A percentile compares a stretch with the other conserved stretches of the same genome.
Conservation (phyloP, 2,113 vertebrate genomes). For the Bubo scandiacus region DNA sequence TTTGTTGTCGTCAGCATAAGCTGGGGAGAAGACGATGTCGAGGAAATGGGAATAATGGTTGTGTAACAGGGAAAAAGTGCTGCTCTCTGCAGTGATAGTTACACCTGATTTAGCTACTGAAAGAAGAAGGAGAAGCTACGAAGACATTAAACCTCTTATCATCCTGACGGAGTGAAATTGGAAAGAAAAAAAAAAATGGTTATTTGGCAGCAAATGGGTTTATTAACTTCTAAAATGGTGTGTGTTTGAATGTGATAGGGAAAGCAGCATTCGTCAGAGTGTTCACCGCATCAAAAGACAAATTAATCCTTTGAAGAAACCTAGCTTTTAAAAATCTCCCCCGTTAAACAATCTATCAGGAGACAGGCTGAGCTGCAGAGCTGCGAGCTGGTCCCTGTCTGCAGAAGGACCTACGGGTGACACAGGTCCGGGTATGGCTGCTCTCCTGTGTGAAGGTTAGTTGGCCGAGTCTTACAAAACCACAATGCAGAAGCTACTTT, state of each 20-base stretch:
- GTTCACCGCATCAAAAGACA: conserved; percentile 71
- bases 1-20: neutral
- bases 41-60: conserved; percentile 51
- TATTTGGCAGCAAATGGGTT: conserved; percentile 73
- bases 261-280: conserved; percentile 68
- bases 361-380: neutral
- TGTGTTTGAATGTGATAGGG: conserved; percentile 76
- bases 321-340: conserved; percentile 59
- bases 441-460: neutral
- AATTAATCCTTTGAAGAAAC: conserved; percentile 75
- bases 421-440: neutral
- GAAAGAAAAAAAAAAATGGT: neutral
- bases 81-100: conserved; percentile 36
- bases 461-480: neutral
- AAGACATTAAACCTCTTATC: conserved; percentile 77
- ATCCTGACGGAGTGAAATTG: conserved; percentile 44
- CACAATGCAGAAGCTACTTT: neutral
- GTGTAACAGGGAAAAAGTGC: conserved; percentile 53
- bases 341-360: neutral
- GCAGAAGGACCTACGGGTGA: neutral
- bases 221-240: conserved; percentile 69
- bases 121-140: conserved; percentile 19
- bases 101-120: conserved; percentile 66
- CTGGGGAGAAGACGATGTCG: neutral
- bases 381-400: neutral